Conservation (phyloP, 2,888 invertebrate species). For the Drosophila neotestacea region DNA sequence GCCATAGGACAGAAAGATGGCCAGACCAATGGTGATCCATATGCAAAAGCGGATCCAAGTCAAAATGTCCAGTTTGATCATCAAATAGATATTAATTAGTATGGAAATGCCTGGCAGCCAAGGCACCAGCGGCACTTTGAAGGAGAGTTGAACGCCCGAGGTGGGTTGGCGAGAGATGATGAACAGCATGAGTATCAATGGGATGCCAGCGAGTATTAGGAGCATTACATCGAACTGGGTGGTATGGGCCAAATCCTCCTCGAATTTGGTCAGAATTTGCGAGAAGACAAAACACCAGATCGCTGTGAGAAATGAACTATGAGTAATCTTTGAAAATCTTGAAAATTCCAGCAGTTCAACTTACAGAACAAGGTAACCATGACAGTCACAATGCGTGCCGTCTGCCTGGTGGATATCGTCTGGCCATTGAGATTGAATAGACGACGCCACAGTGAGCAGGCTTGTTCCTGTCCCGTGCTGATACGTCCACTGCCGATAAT, state of each 20-base stretch:
- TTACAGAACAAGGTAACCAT: slow-evolving; percentile 85
- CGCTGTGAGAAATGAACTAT: slow-evolving; percentile 55
- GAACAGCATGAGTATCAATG: slow-evolving; percentile 85
- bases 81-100: slow-evolving; percentile 93
- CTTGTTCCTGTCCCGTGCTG: slow-evolving; percentile 50
- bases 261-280: slow-evolving; percentile 73
- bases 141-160: slow-evolving; percentile 88
- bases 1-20: slow-evolving; percentile 88
- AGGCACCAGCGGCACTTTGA: slow-evolving; percentile 93
- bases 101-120: slow-evolving; percentile 92
- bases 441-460: slow-evolving; percentile 76
- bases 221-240: slow-evolving; percentile 58
- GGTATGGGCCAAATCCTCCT: slow-evolving; percentile 64
- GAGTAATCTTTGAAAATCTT: not conserved
- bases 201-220: slow-evolving; percentile 62
- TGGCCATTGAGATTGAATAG: slow-evolving; percentile 85
- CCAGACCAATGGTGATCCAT: slow-evolving; percentile 92
- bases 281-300: slow-evolving; percentile 78
- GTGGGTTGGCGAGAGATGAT: slow-evolving; percentile 88
- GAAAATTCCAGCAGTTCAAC: slow-evolving; percentile 20
- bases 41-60: slow-evolving; percentile 94
- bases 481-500: slow-evolving; percentile 60
- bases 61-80: slow-evolving; percentile 87
- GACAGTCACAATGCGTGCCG: slow-evolving; percentile 85
- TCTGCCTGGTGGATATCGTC: slow-evolving; percentile 85